Conservation (phyloP, 2,888 invertebrate species). For the Coelopa pilipes region DNA sequence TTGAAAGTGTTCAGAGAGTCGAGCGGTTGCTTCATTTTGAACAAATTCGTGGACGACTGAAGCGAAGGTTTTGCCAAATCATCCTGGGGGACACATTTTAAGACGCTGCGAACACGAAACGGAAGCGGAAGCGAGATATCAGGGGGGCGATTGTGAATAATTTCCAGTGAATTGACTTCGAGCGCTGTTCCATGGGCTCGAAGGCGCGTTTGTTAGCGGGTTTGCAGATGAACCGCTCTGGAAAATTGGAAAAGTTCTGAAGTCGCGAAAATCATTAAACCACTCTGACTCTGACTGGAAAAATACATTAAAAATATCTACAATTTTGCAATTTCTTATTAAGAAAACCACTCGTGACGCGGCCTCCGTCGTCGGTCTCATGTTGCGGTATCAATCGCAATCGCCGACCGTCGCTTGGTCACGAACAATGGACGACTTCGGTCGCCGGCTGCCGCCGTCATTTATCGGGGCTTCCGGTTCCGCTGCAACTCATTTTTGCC, state of each 20-base stretch:
- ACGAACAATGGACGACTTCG: too few relatives aligned
- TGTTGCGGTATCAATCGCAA: too few relatives aligned
- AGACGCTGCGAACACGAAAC: constrained; percentile 3
- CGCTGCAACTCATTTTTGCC: constrained; percentile 24
- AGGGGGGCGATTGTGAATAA: constrained; percentile 1
- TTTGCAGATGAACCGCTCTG: neutral
- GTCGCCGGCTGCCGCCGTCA: neutral
- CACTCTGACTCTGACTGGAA: too few relatives aligned
- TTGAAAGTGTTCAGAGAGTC: too few relatives aligned
- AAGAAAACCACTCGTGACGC: too few relatives aligned
- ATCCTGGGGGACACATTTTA: constrained; percentile 5
- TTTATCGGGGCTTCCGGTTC: constrained; percentile 5
- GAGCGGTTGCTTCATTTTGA: too few relatives aligned
- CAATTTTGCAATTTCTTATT: too few relatives aligned
- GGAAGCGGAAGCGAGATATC: neutral
- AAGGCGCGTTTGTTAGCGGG: neutral
- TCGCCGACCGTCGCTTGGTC: too few relatives aligned
- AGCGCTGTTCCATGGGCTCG: neutral
- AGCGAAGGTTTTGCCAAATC: constrained; percentile 8
- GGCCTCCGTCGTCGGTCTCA: too few relatives aligned
- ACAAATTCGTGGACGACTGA: neutral
- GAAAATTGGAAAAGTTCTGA: too few relatives aligned
- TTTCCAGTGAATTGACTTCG: constrained; percentile 24
- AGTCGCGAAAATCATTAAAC: too few relatives aligned
- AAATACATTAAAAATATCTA: too few relatives aligned